Evolutionary conservation across 2,888 invertebrate genomes (phyloP).

Genomic region (Melipona beecheii): DNA sequence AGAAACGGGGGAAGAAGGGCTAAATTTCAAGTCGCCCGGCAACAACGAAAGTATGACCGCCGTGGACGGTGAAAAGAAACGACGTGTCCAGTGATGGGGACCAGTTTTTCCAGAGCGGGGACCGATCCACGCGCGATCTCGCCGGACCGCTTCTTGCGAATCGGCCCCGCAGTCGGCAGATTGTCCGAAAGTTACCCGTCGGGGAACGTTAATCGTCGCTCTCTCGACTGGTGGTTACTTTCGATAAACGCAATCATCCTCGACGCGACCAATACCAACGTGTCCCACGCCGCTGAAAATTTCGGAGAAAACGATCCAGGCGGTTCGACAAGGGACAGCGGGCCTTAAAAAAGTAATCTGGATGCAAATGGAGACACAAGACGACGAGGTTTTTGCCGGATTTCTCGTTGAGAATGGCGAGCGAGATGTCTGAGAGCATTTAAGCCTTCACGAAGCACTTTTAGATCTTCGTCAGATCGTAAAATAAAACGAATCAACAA

Average conservation of each 20-base stretch:
- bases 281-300: neutral
- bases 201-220: constrained; percentile 55
- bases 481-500: too few species aligned
- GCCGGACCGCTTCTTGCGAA: constrained; percentile 57
- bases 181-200: constrained; percentile 48
- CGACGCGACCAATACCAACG: too few species aligned
- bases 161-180: constrained; percentile 17
- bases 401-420: neutral
- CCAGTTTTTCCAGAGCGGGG: constrained; percentile 57
- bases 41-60: constrained; percentile 47
- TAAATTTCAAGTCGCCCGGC: constrained; percentile 34
- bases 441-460: neutral
- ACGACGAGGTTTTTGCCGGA: neutral
- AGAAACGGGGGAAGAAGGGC: neutral
- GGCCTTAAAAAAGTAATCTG: neutral
- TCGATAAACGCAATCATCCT: constrained; percentile 33
- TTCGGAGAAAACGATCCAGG: constrained; percentile 11
- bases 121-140: constrained; percentile 53
- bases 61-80: constrained; percentile 37
- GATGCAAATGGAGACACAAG: constrained; percentile 3
- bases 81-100: constrained; percentile 30
- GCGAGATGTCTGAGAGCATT: neutral
- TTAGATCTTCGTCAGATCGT: too few species aligned
- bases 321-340: neutral
- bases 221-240: constrained; percentile 40